Conservation (phyloP, 2,797 vertebrate species). For the Hypotaenidia philippensis region DNA sequence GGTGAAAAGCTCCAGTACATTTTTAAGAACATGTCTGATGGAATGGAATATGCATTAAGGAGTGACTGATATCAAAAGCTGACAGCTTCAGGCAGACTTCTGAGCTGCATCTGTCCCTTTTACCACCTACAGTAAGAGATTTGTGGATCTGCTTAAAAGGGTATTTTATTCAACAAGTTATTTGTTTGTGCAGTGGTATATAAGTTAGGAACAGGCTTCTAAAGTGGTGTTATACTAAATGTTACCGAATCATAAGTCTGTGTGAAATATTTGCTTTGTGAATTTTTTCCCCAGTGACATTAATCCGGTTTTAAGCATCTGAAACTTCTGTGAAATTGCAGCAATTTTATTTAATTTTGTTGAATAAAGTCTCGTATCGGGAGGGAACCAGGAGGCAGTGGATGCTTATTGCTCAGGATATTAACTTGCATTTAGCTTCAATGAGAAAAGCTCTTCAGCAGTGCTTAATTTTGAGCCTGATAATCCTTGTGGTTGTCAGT, state of each 20-base stretch:
- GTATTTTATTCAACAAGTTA: not conserved
- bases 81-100: not conserved
- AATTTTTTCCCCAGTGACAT: not conserved
- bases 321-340: not conserved
- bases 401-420: not conserved
- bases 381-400: not conserved
- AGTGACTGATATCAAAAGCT: not conserved
- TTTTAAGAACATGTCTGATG: not conserved
- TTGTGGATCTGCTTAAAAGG: not conserved
- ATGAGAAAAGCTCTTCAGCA: slow-evolving; percentile 7
- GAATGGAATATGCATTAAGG: not conserved
- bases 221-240: not conserved
- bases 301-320: not conserved
- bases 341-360: not conserved
- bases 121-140: not conserved
- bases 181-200: not conserved
- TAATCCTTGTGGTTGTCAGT: slow-evolving; percentile 9
- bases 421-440: not conserved
- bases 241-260: not conserved
- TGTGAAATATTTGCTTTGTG: not conserved
- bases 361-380: not conserved
- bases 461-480: not conserved
- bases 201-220: not conserved
- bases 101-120: not conserved
- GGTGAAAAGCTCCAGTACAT: not conserved